Percentiles rank a stretch among this genome's conserved stretches.
Conservation (phyloP, 1,140 invertebrate genomes). For the Halictus rubicundus region DNA sequence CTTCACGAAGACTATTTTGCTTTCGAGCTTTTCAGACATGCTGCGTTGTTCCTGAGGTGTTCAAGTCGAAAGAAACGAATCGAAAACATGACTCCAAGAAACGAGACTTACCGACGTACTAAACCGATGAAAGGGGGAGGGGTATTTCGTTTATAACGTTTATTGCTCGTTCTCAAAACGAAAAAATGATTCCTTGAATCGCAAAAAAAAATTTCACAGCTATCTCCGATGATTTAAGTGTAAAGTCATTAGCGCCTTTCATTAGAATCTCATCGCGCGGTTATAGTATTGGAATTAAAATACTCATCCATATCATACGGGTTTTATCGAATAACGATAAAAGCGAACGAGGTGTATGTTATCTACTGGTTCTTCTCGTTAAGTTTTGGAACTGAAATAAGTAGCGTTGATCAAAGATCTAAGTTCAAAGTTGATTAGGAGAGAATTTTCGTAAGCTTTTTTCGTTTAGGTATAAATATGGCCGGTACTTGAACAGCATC, state of each 20-base stretch:
- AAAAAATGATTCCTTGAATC: not conserved
- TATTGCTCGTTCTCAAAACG: not conserved
- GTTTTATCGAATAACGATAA: slow-evolving; percentile 10
- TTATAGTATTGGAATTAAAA: not conserved
- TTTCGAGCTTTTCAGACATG: slow-evolving; percentile 6
- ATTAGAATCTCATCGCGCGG: not conserved
- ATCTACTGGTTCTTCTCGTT: slow-evolving; percentile 9
- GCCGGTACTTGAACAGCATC: not conserved
- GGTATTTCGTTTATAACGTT: slow-evolving; percentile 1
- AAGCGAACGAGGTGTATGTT: not conserved
- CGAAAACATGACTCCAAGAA: not conserved
- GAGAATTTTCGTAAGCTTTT: not conserved
- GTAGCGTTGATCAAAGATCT: not conserved
- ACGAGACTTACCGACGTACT: not conserved
- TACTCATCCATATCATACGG: slow-evolving; percentile 1
- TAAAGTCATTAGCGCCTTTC: not conserved
- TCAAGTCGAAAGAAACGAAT: not conserved
- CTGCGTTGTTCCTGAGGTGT: not conserved
- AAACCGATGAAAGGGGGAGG: not conserved
- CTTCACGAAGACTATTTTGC: not conserved
- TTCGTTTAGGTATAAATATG: not conserved
- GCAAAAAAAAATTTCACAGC: not conserved
- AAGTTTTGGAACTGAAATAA: slow-evolving; percentile 1
- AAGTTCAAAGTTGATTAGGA: not conserved
- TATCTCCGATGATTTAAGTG: not conserved